phyloP scores from a whole-genome alignment of 2,888 invertebrate species.

The Drepanosiphum platanoidis region DNA sequence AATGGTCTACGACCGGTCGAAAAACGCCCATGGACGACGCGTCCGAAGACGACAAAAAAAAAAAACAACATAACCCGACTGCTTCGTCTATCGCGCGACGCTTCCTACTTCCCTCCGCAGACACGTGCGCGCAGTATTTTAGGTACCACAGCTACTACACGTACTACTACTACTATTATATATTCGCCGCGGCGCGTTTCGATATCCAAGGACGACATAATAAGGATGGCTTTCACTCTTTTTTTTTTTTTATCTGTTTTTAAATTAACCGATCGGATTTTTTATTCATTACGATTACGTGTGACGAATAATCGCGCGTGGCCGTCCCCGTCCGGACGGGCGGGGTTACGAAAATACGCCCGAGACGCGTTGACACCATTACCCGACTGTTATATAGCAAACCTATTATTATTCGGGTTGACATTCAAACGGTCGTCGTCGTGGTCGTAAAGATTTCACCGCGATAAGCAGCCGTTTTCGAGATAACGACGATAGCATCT shows the following conservation, averaged over 20 bases:
- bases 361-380: slow-evolving; percentile 27
- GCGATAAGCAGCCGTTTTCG: no score
- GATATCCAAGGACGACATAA: slow-evolving; percentile 39
- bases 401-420: no score
- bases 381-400: background rate
- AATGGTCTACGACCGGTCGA: background rate
- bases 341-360: slow-evolving; percentile 28
- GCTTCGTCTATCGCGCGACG: background rate
- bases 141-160: no score
- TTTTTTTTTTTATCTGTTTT: no score
- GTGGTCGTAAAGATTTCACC: no score
- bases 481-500: no score
- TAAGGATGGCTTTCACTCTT: slow-evolving; percentile 38
- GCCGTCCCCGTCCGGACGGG: no score
- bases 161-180: no score
- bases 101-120: slow-evolving; percentile 34
- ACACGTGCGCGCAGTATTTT: no score
- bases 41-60: no score
- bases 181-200: slow-evolving; percentile 26
- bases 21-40: slow-evolving; percentile 41
- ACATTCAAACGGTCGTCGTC: no score
- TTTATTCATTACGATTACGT: slow-evolving; percentile 39
- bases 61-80: slow-evolving; percentile 10
- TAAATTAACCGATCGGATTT: slow-evolving; percentile 10
- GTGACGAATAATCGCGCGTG: slow-evolving; percentile 40